Percentiles rank a stretch among this genome's conserved stretches.
These are phyloP conservation scores for Neopipo cinnamomea DNA, from an alignment of 2,113 vertebrate genomes.

Conservation along the genomic window DNA sequence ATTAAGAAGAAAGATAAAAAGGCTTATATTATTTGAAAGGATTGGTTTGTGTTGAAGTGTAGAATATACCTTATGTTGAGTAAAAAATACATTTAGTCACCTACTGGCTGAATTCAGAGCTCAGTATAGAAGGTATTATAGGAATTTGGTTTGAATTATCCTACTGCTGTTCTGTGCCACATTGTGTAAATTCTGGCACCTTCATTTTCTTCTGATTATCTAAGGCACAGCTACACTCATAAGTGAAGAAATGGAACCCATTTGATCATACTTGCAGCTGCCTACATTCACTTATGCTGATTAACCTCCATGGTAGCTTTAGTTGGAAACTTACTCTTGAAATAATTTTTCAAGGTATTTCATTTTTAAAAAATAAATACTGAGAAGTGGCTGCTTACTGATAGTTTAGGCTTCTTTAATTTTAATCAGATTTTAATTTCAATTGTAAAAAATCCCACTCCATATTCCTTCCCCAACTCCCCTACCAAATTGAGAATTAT, in stretches of 20 bases:
- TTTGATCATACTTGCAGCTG: neutral
- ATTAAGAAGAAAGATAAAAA: neutral
- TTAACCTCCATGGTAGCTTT: neutral
- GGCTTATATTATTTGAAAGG: neutral
- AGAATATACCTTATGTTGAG: neutral
- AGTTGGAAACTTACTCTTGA: neutral
- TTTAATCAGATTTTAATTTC: neutral
- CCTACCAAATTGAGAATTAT: neutral
- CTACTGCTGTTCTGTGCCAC: neutral
- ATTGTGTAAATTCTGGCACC: neutral
- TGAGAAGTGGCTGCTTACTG: neutral
- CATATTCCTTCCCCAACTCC: too few relatives aligned
- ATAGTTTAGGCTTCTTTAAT: neutral
- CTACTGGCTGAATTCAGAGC: neutral
- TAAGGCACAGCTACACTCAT: neutral
- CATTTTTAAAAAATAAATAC: neutral
- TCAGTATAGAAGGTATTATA: neutral
- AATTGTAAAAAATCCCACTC: rapidly evolving
- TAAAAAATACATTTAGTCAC: neutral
- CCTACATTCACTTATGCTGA: neutral
- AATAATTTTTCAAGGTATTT: neutral
- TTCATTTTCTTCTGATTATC: neutral
- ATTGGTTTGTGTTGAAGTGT: neutral
- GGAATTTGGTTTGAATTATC: neutral
- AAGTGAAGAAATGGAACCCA: neutral